phyloP scores from a whole-genome alignment of 2,888 invertebrate genomes.

The Eristalinus sepulchralis region DNA sequence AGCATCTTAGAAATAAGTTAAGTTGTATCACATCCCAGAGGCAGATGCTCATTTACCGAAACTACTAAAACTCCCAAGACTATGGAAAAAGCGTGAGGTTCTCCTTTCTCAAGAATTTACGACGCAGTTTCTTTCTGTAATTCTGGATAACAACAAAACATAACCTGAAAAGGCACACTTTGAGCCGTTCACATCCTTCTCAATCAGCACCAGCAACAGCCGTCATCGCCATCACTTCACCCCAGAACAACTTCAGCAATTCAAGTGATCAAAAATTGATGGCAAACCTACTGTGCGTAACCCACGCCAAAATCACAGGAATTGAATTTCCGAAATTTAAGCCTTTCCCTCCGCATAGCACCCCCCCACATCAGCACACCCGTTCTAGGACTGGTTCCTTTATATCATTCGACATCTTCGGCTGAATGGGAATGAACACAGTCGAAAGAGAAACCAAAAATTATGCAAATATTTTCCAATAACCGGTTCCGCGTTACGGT shows the following conservation, averaged over 20 bases:
- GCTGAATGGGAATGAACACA: neutral
- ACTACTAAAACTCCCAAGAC: too few relatives aligned
- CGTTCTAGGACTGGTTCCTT: neutral
- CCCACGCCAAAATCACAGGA: neutral
- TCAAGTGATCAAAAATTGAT: neutral
- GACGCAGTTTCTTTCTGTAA: neutral
- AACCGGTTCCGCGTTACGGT: neutral
- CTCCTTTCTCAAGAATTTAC: neutral
- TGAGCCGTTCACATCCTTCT: neutral
- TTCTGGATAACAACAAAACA: neutral
- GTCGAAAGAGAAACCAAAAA: neutral
- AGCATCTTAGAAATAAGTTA: too few relatives aligned
- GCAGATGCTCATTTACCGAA: too few relatives aligned
- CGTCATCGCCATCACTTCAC: neutral
- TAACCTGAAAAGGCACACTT: too few relatives aligned
- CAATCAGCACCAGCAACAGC: neutral
- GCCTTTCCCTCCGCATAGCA: neutral
- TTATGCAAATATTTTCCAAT: conserved; percentile 6
- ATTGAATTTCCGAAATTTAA: neutral
- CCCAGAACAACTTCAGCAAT: neutral
- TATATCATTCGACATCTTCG: neutral
- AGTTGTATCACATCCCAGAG: too few relatives aligned
- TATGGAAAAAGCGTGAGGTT: too few relatives aligned
- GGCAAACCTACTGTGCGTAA: neutral
- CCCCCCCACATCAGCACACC: neutral